Evolutionary conservation across 2,888 invertebrate genomes (phyloP).

Genomic region (Flexamia atlantica): DNA sequence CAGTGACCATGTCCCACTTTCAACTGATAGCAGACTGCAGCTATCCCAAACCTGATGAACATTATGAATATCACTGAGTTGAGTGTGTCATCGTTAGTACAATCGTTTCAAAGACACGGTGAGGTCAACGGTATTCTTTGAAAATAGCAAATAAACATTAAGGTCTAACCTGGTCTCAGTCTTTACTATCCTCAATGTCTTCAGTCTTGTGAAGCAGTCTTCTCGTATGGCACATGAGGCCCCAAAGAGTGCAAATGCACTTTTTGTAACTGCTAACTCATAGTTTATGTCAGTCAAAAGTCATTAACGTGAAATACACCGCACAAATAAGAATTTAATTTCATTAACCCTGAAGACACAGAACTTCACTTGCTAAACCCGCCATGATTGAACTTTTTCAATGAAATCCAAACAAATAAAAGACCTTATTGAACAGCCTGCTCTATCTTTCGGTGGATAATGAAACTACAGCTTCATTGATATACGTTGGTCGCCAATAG

Average conservation of each 20-base stretch:
- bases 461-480: background rate
- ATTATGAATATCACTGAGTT: too few relatives aligned
- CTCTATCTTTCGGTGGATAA: background rate
- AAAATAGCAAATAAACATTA: slow-evolving; percentile 18
- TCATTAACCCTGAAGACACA: slow-evolving; percentile 7
- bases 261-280: slow-evolving; percentile 62
- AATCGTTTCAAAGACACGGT: background rate
- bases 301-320: slow-evolving; percentile 8
- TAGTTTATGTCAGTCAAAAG: slow-evolving; percentile 49
- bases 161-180: slow-evolving; percentile 68
- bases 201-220: slow-evolving; percentile 71
- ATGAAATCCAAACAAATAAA: slow-evolving; percentile 55
- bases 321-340: slow-evolving; percentile 19
- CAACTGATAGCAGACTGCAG: background rate
- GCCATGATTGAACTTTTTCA: slow-evolving; percentile 61
- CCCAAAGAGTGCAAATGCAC: slow-evolving; percentile 63
- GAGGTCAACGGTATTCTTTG: background rate
- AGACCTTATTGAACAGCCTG: background rate
- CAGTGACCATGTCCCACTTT: background rate
- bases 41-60: background rate
- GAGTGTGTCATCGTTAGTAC: too few relatives aligned
- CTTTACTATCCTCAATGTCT: slow-evolving; percentile 68
- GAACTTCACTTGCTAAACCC: slow-evolving; percentile 12
- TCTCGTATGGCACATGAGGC: slow-evolving; percentile 70
- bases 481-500: background rate